Conservation (phyloP, 2,888 invertebrate species). For the Dinocampus coccinellae region DNA sequence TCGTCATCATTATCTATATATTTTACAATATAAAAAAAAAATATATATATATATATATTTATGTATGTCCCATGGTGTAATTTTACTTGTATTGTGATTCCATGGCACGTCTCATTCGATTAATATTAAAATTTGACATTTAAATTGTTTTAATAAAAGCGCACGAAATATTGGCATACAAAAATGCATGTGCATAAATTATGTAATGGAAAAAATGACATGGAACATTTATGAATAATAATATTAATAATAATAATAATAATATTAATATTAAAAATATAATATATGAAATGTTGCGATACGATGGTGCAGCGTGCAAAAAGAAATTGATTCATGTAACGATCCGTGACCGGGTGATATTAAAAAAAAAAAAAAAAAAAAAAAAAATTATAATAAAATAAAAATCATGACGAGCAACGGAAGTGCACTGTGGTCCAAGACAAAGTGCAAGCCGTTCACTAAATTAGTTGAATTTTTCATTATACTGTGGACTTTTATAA, state of each 20-base stretch:
- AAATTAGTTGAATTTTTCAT: conserved; percentile 25
- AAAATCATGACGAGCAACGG: conserved; percentile 50
- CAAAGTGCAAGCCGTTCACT: conserved; percentile 47
- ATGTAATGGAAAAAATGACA: conserved; percentile 55
- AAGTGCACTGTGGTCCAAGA: conserved; percentile 52
- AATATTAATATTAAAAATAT: not conserved
- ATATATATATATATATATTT: too few species aligned
- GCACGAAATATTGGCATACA: conserved; percentile 58
- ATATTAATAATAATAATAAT: conserved; percentile 6
- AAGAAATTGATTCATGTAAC: conserved; percentile 49
- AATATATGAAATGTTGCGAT: conserved; percentile 54
- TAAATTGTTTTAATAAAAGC: conserved; percentile 50
- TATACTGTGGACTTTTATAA: not conserved
- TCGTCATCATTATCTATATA: not conserved
- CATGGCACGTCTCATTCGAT: not conserved
- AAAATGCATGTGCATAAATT: conserved; percentile 58
- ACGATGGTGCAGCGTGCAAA: conserved; percentile 68
- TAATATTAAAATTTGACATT: not conserved
- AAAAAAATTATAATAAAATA: conserved; percentile 26
- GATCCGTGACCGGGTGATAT: conserved; percentile 24
- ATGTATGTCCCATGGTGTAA: conserved; percentile 60
- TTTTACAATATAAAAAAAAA: not conserved
- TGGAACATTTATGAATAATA: conserved; percentile 64
- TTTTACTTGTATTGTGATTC: not conserved
- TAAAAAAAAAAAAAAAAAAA: conserved; percentile 25